phyloP scores from a whole-genome alignment of 2,797 vertebrate genomes.

The Pelochelys cantorii region DNA sequence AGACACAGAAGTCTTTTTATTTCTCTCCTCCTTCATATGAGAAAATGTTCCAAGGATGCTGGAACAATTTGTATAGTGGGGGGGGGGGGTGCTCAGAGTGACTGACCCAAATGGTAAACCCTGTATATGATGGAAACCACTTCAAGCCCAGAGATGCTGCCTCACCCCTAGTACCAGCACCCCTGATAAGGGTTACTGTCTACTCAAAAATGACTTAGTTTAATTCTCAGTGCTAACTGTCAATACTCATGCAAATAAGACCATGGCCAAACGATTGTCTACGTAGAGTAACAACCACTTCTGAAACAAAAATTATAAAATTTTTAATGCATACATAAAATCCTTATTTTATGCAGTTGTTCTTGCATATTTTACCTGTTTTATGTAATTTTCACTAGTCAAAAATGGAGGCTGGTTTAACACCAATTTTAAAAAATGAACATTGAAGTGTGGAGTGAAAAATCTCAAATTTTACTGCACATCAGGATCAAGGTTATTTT shows the following conservation, averaged over 20 bases:
- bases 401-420: neutral
- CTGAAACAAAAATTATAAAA: neutral
- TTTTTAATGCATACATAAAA: neutral
- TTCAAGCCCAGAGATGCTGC: too few relatives aligned
- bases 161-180: too few relatives aligned
- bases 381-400: neutral
- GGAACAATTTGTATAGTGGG: too few relatives aligned
- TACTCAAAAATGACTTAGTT: neutral
- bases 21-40: conserved; percentile 21
- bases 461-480: neutral
- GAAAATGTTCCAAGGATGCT: neutral
- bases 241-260: conserved; percentile 1
- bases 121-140: too few relatives aligned
- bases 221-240: neutral
- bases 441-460: neutral
- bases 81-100: too few relatives aligned
- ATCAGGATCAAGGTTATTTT: neutral
- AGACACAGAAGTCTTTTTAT: conserved; percentile 44
- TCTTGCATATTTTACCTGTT: neutral
- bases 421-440: neutral
- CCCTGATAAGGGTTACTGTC: neutral
- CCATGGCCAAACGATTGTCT: neutral
- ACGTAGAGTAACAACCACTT: neutral
- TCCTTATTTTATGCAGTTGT: neutral
- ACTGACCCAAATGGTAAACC: too few relatives aligned